phyloP scores from a whole-genome alignment of 2,797 vertebrate species.

The Etheostoma perlongum region DNA sequence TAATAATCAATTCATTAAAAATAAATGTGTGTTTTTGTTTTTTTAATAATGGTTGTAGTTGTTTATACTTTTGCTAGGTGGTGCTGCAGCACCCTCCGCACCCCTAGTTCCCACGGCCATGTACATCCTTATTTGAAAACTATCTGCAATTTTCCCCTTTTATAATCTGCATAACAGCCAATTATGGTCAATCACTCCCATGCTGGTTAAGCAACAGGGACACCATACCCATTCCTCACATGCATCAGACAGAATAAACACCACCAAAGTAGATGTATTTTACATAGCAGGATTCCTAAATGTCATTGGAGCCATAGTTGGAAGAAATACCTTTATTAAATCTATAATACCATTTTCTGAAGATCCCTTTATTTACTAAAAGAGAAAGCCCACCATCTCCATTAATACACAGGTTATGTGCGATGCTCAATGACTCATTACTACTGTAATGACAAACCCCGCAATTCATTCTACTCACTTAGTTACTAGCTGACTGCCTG shows the following conservation, averaged over 20 bases:
- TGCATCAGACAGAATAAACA: slow-evolving; percentile 34
- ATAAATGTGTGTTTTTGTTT: too few relatives aligned
- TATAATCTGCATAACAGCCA: slow-evolving; percentile 45
- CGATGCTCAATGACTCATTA: slow-evolving; percentile 28
- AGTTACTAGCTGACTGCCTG: slow-evolving; percentile 3
- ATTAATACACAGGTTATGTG: slow-evolving; percentile 25
- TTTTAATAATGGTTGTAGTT: too few relatives aligned
- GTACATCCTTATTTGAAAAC: slow-evolving; percentile 32
- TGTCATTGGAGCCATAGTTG: slow-evolving; percentile 17
- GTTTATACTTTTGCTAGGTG: too few relatives aligned
- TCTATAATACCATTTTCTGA: slow-evolving; percentile 24
- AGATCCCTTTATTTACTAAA: slow-evolving; percentile 34
- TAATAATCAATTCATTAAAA: too few relatives aligned
- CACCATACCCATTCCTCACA: slow-evolving; percentile 5
- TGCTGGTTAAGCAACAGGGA: slow-evolving; percentile 15
- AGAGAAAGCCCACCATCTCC: slow-evolving; percentile 3
- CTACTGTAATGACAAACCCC: slow-evolving; percentile 21
- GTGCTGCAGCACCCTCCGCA: too few relatives aligned
- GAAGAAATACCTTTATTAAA: slow-evolving; percentile 34
- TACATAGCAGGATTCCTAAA: slow-evolving; percentile 24
- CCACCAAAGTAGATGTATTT: slow-evolving; percentile 22
- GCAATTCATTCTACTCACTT: slow-evolving; percentile 20
- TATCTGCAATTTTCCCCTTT: slow-evolving; percentile 29
- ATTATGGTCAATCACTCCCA: slow-evolving; percentile 50
- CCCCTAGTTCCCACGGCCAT: too few relatives aligned